Conservation (phyloP, 2,888 invertebrate genomes). For the Nemotelus nigrinus region DNA sequence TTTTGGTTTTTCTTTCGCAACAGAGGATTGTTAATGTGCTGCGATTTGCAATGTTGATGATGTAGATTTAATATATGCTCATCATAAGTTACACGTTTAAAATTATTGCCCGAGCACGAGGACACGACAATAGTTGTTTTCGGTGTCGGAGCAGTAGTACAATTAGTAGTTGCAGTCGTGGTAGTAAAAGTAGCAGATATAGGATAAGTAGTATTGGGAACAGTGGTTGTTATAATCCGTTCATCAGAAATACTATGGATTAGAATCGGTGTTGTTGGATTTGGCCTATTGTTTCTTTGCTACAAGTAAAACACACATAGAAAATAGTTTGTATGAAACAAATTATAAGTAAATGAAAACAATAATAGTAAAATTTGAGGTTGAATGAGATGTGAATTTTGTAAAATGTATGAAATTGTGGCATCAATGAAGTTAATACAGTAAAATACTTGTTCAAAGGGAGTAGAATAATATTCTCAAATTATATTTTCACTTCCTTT, state of each 20-base stretch:
- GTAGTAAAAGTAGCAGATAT: neutral
- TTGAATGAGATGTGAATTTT: neutral
- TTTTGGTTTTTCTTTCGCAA: conserved; percentile 44
- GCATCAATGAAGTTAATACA: no score
- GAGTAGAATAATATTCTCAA: no score
- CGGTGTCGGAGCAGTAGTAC: conserved; percentile 65
- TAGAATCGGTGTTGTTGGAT: conserved; percentile 61
- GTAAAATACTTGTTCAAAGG: no score
- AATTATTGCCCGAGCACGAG: conserved; percentile 52
- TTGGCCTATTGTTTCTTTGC: conserved; percentile 54
- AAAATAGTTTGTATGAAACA: conserved; percentile 21
- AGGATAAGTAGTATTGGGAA: conserved; percentile 16
- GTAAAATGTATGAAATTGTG: neutral
- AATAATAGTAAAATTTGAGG: neutral
- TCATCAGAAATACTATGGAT: conserved; percentile 65
- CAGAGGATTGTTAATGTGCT: conserved; percentile 53
- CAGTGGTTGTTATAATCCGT: conserved; percentile 56
- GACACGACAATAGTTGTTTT: conserved; percentile 53
- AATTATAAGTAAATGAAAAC: conserved; percentile 7
- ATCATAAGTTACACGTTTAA: conserved; percentile 51
- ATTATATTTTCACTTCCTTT: no score
- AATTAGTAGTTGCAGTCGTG: conserved; percentile 53
- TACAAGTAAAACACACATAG: conserved; percentile 49
- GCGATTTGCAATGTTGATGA: conserved; percentile 51
- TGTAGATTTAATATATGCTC: conserved; percentile 52